Conservation (phyloP, 2,888 invertebrate genomes). For the Glaucopsyche alexis region DNA sequence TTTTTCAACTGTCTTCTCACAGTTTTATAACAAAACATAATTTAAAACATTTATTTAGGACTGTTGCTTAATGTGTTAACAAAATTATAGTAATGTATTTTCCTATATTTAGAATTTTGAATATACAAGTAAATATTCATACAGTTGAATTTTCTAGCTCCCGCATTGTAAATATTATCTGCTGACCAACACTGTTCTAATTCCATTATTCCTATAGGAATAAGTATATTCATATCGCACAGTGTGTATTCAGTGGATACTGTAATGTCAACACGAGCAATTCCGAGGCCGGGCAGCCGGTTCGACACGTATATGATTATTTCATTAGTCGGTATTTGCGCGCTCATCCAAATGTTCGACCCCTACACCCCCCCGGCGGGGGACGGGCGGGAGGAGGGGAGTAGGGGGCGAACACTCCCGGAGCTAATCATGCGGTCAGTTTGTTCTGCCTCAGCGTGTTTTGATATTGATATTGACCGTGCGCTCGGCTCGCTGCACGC, state of each 20-base stretch:
- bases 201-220: background rate
- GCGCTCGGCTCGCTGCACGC: conserved; percentile 72
- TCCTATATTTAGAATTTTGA: too few species aligned
- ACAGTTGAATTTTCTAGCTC: background rate
- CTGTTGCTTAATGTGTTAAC: too few species aligned
- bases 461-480: conserved; percentile 79
- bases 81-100: too few species aligned
- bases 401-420: conserved; percentile 76
- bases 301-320: conserved; percentile 79
- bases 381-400: conserved; percentile 48
- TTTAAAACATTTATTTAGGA: too few species aligned
- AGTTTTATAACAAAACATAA: background rate
- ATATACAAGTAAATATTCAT: background rate
- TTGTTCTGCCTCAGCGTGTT: conserved; percentile 80
- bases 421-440: conserved; percentile 80
- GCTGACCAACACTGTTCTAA: background rate
- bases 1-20: background rate
- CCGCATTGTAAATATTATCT: background rate
- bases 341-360: conserved; percentile 69
- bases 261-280: conserved; percentile 57
- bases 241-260: conserved; percentile 20
- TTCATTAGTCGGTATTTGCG: conserved; percentile 78
- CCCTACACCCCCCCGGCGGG: conserved; percentile 40
- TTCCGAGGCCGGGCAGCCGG: conserved; percentile 63
- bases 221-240: background rate